Base-by-base conservation (phyloP, 2,113 vertebrate genomes). In the Mixornis gularis region DNA sequence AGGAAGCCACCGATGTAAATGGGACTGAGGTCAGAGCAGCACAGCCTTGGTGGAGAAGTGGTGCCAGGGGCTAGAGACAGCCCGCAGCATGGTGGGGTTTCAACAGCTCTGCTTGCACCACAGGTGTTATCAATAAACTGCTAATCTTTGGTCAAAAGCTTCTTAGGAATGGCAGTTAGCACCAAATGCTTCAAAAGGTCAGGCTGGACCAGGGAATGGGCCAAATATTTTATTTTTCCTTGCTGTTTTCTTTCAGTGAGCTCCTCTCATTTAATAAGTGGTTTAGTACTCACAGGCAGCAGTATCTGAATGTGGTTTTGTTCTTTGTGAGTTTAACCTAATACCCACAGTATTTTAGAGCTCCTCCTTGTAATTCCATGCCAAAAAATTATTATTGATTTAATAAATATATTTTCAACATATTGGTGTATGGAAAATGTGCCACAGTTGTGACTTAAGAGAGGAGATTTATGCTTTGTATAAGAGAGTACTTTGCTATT, bases 361-460 rank as follows among this genome's bases (percentile, higher is more conserved):
- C 4, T 52, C 16, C 25, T 56, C 9, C 36, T 14, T 43, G 29
- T 52, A 20, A 40, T 69, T 64, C 9, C 13, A 17, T 13, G 41
- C 24, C 16, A 32, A 48, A 40, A 79, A 72, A n/a, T 10, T 13
- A 40, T 22, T 76, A 9, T 6, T 56, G 60, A 12, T 58, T 9
- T 21, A 48, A 55, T 5, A 1, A 68, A 11, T 43, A 20, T 16
- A 16, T 64, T 44, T 21, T 32, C 12, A 72, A 7, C 29, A 38
- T 18, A 15, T 29, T 46, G 27, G 10, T 38, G 24, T 17, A 4
- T 0, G 4, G 49, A 25, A 8, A 32, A 15, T 2, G 53, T 21
- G 10, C 24, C 9, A 89, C 9, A 62, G 32, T 51, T 0, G 0
- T 2, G 3, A 12, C 2, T 3, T 43, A 21, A 29, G 40, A 51